A percentile compares a stretch with the other conserved stretches of the same genome.
Conservation (phyloP, 1,140 invertebrate species). For the Diprion similis region DNA sequence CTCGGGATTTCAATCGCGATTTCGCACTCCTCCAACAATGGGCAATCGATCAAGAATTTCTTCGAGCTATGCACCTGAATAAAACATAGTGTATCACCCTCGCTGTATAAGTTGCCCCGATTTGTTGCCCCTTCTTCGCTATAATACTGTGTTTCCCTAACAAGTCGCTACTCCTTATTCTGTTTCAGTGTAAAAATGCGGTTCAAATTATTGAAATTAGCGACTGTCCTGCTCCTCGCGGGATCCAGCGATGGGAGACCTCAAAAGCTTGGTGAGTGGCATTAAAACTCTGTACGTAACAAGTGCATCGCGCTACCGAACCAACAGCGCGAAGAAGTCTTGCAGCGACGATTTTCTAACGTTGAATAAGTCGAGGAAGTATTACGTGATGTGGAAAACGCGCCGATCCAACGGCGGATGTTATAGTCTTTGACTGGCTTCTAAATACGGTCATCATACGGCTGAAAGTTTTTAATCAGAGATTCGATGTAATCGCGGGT, state of each 20-base stretch:
- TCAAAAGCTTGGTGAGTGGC: slow-evolving; percentile 46
- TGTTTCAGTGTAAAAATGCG: slow-evolving; percentile 56
- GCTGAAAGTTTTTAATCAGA: slow-evolving; percentile 1
- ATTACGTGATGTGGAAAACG: slow-evolving; percentile 2
- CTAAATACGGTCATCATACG: background rate
- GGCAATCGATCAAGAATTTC: background rate
- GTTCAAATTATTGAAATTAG: slow-evolving; percentile 41
- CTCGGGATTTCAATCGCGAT: slow-evolving; percentile 22
- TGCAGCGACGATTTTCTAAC: background rate
- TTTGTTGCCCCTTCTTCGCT: too few relatives aligned
- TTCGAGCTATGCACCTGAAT: slow-evolving; percentile 28
- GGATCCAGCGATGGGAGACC: slow-evolving; percentile 49
- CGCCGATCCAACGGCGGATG: background rate
- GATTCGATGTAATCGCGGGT: background rate
- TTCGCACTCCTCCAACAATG: background rate
- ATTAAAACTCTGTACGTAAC: too few relatives aligned
- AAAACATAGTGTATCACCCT: slow-evolving; percentile 6
- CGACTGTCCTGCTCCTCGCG: slow-evolving; percentile 44
- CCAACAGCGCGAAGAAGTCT: background rate
- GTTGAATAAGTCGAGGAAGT: background rate
- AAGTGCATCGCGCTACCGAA: background rate
- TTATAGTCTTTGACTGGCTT: background rate
- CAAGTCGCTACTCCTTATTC: slow-evolving; percentile 25
- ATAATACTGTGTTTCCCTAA: too few relatives aligned
- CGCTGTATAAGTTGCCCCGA: slow-evolving; percentile 8